Percentiles rank a stretch among this genome's conserved stretches.
Conservation (phyloP, 2,113 vertebrate species). For the Erpornis zantholeuca region DNA sequence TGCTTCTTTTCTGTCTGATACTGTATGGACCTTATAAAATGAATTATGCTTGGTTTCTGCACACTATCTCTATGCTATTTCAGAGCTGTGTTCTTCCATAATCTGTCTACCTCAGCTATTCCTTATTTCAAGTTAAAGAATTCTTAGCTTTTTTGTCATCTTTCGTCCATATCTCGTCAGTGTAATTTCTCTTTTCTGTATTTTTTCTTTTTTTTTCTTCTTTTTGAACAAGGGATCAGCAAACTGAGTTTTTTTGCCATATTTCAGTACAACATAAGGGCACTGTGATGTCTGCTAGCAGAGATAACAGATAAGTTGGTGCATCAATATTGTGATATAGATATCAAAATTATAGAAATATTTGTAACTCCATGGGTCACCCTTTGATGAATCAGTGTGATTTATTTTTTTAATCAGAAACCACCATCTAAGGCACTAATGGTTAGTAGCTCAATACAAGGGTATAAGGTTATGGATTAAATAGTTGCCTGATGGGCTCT, state of each 20-base stretch:
- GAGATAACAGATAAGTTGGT: neutral
- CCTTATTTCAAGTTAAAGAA: neutral
- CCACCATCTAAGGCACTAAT: neutral
- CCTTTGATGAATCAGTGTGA: neutral
- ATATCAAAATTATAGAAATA: neutral
- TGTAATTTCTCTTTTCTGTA: neutral
- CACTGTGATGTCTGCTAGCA: neutral
- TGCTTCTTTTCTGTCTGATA: neutral
- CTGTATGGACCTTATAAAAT: neutral
- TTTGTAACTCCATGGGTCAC: neutral
- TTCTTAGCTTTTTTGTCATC: neutral
- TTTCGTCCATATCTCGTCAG: neutral
- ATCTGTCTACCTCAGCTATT: neutral
- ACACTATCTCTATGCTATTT: neutral
- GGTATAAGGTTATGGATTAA: neutral
- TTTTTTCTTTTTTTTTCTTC: accelerated
- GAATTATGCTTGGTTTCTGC: neutral
- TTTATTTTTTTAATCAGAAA: neutral
- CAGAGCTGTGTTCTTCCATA: neutral
- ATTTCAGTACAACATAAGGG: neutral
- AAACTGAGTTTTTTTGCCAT: neutral
- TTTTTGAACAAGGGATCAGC: neutral
- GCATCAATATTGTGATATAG: neutral
- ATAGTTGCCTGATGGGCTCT: neutral
- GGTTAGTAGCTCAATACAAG: neutral